A percentile compares a stretch with the other conserved stretches of the same genome.
Conservation (phyloP, 2,113 vertebrate genomes). For the Penelope pileata region DNA sequence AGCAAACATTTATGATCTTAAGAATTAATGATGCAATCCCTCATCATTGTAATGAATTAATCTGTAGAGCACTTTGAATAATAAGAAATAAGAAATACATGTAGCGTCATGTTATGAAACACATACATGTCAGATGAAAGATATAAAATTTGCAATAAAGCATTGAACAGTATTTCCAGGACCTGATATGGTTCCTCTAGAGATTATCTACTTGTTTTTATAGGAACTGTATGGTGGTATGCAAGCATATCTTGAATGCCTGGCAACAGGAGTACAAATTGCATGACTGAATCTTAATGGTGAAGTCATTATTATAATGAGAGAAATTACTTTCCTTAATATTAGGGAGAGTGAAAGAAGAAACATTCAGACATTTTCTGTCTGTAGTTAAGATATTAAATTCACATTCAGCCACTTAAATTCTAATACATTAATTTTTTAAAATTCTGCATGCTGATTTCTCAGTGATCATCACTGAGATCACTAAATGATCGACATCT, state of each 20-base stretch:
- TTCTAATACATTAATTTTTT: neutral
- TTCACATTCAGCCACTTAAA: neutral
- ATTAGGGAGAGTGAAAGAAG: neutral
- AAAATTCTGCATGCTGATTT: neutral
- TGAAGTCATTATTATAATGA: neutral
- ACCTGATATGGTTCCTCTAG: neutral
- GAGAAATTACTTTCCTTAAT: neutral
- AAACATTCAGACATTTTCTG: neutral
- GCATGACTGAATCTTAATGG: neutral
- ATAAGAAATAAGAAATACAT: neutral
- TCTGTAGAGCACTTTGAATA: neutral
- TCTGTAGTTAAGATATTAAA: neutral
- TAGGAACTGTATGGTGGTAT: neutral
- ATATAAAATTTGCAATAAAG: neutral
- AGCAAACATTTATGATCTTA: neutral
- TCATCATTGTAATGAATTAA: neutral
- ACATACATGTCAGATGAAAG: neutral
- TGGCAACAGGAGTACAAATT: neutral
- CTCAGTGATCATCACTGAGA: neutral
- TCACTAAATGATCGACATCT: neutral
- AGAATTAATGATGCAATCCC: neutral
- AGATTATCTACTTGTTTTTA: neutral
- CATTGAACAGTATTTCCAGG: neutral
- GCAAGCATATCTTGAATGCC: neutral
- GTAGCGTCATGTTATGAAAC: neutral